Conservation (phyloP, 2,888 invertebrate species). For the Adelphocoris suturalis region DNA sequence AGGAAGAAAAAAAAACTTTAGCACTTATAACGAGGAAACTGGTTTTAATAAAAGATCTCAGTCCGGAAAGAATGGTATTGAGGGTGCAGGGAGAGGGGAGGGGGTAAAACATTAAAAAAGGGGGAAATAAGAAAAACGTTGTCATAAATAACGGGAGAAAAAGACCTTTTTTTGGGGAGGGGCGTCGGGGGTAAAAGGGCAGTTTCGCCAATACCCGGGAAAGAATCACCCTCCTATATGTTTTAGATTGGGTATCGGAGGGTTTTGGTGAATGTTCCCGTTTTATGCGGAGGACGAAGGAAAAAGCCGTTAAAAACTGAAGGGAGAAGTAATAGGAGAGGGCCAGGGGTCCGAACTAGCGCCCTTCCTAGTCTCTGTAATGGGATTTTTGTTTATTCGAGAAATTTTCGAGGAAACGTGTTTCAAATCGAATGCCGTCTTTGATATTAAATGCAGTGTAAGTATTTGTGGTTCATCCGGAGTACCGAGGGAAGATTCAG, state of each 20-base stretch:
- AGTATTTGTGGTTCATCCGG: no score
- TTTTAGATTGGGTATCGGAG: conserved; percentile 41
- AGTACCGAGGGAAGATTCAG: no score
- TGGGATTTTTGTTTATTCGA: background rate
- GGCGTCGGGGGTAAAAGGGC: background rate
- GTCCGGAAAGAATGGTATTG: background rate
- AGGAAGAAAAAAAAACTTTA: conserved; percentile 25
- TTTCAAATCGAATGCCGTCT: no score
- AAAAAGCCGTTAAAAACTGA: background rate
- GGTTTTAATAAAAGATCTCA: conserved; percentile 1
- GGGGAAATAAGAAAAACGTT: conserved; percentile 26
- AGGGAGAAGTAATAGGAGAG: background rate
- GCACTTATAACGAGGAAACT: conserved; percentile 43
- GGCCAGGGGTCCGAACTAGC: background rate
- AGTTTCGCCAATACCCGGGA: conserved; percentile 23
- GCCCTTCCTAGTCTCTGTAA: background rate
- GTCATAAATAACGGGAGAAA: conserved; percentile 38
- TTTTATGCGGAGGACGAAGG: background rate
- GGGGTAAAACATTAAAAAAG: background rate
- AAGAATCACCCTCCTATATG: conserved; percentile 45
- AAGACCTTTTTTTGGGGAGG: background rate
- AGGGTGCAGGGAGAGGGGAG: background rate
- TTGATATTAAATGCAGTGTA: no score
- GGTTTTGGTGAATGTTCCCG: conserved; percentile 14
- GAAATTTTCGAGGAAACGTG: no score